These are phyloP conservation scores for Petrocephalus microphthalmus DNA, from an alignment of 2,113 vertebrate species.

Conservation along the genomic window DNA sequence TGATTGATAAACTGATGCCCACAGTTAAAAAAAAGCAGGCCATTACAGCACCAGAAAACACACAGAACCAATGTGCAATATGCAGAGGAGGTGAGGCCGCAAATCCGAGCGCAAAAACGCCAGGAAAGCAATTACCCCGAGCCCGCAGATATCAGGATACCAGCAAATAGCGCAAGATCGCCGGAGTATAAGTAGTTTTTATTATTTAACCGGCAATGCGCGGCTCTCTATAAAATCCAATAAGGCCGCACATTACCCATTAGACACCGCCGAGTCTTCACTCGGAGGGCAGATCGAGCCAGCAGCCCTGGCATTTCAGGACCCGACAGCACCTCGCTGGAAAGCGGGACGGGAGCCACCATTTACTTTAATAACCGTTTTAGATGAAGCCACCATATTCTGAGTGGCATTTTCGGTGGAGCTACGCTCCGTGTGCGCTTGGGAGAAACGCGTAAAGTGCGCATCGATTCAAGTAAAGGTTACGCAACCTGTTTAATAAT, in stretches of 20 bases:
- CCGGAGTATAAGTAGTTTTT: neutral
- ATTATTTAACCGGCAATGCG: neutral
- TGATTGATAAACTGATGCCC: neutral
- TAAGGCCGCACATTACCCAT: neutral
- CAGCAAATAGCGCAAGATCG: neutral
- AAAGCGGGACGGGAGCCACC: neutral
- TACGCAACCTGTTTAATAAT: slow-evolving; percentile 17
- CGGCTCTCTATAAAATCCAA: neutral
- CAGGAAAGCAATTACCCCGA: neutral
- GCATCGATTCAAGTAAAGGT: neutral
- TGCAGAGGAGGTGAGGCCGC: neutral
- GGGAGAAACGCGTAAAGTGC: neutral
- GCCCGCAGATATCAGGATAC: neutral
- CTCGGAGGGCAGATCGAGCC: neutral
- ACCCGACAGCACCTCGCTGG: neutral
- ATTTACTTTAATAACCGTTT: neutral
- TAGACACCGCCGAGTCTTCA: neutral
- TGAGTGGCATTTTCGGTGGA: neutral
- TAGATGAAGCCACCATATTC: neutral
- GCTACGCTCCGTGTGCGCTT: neutral
- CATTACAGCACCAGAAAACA: neutral
- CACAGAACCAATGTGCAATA: neutral
- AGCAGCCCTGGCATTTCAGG: neutral
- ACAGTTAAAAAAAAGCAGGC: neutral
- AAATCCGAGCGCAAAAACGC: neutral